Percentiles rank a stretch among this genome's conserved stretches.
Conservation (phyloP, 30 jellyfish, hydroid and myxozoan genomes). For the Hydractinia echinata region DNA sequence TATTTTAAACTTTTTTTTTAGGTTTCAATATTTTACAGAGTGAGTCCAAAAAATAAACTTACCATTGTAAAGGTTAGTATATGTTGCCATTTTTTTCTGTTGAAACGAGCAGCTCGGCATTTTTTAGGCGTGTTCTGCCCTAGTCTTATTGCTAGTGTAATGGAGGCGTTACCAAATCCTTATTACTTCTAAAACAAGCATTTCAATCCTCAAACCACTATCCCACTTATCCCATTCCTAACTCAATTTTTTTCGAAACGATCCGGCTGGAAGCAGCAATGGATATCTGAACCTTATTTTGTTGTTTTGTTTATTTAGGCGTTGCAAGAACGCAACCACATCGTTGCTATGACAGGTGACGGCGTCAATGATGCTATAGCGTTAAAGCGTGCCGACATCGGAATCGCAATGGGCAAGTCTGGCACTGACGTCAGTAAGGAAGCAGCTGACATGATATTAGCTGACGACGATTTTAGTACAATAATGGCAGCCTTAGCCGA, state of each 20-base stretch:
- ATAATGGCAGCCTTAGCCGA: slow-evolving; percentile 91
- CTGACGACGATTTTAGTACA: slow-evolving; percentile 84
- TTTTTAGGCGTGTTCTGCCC: no score
- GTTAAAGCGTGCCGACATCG: slow-evolving; percentile 83
- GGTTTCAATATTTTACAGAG: slow-evolving; percentile 80
- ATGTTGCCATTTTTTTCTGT: no score
- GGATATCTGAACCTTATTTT: background rate
- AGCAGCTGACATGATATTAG: slow-evolving; percentile 95
- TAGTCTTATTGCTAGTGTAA: no score
- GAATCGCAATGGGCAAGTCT: slow-evolving; percentile 95
- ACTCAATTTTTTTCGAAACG: background rate
- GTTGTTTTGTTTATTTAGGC: slow-evolving; percentile 34
- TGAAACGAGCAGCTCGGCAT: no score
- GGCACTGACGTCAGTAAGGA: slow-evolving; percentile 98
- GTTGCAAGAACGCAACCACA: slow-evolving; percentile 78
- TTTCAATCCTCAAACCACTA: no score
- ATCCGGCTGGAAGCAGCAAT: background rate
- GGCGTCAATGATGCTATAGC: slow-evolving; percentile 98
- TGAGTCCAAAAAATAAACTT: slow-evolving; percentile 82
- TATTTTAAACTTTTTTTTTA: slow-evolving; percentile 15
- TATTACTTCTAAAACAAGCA: no score
- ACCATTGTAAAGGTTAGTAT: slow-evolving; percentile 64
- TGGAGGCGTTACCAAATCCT: no score
- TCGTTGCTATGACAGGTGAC: slow-evolving; percentile 98
- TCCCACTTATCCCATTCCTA: background rate